phyloP scores from a whole-genome alignment of 2,113 vertebrate species.

The Smithornis capensis region DNA sequence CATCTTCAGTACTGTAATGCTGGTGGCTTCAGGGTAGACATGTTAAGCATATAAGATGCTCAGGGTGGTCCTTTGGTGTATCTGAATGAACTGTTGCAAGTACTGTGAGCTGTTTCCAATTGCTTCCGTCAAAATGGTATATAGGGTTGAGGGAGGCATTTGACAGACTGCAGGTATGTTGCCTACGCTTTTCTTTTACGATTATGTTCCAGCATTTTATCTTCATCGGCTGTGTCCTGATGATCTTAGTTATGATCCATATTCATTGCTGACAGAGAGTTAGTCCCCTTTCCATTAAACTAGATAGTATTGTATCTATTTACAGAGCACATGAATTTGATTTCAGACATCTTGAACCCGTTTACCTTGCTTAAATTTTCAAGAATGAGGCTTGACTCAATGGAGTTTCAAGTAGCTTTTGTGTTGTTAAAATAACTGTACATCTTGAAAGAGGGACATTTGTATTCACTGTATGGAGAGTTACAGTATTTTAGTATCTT shows the following conservation, averaged over 20 bases:
- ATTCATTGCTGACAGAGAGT: neutral
- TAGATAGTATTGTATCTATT: neutral
- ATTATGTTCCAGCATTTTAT: neutral
- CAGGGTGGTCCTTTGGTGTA: neutral
- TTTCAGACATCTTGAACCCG: neutral
- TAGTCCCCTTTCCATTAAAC: neutral
- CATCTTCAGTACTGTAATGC: neutral
- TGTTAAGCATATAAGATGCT: neutral
- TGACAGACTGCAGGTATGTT: neutral
- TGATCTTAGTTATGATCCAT: neutral
- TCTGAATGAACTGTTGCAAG: neutral
- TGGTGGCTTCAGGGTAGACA: neutral
- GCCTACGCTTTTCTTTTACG: neutral
- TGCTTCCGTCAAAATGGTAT: neutral
- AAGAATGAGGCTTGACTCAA: neutral
- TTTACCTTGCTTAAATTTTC: neutral
- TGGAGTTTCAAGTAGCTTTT: neutral
- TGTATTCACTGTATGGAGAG: neutral
- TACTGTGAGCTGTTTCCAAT: neutral
- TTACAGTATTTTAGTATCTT: neutral
- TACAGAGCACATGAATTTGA: neutral
- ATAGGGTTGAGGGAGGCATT: neutral
- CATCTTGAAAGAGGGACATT: neutral
- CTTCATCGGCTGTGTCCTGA: neutral
- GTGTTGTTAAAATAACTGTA: neutral